Percentiles rank a stretch among this genome's conserved stretches.
These are phyloP conservation scores for Nasonia oneida DNA, from an alignment of 2,888 invertebrate genomes.

Conservation along the genomic window DNA sequence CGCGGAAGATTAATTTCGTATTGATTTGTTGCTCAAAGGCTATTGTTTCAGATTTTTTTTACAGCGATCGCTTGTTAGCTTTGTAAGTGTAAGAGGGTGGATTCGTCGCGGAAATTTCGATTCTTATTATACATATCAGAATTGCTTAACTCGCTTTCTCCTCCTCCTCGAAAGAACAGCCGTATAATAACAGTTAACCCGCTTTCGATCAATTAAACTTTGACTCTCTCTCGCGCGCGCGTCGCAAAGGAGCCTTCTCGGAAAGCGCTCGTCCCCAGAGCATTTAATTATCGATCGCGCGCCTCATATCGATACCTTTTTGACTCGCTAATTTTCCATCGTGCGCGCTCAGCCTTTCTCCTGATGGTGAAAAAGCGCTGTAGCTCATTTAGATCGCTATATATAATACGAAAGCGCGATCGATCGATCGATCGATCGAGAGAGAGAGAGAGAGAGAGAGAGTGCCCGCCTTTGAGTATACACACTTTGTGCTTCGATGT, in stretches of 20 bases:
- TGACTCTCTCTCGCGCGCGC: neutral
- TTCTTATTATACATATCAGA: no score
- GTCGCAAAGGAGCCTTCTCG: neutral
- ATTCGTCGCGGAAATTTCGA: no score
- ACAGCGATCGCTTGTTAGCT: neutral
- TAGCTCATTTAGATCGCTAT: neutral
- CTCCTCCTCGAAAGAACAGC: neutral
- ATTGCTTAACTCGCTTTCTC: neutral
- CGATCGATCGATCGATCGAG: no score
- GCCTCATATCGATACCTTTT: slow-evolving; percentile 42
- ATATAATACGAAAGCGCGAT: no score
- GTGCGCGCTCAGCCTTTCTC: neutral
- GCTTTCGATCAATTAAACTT: slow-evolving; percentile 40
- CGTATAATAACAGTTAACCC: slow-evolving; percentile 29
- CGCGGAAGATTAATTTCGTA: slow-evolving; percentile 11
- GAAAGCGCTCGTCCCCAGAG: slow-evolving; percentile 21
- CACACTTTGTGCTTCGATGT: neutral
- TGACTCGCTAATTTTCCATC: slow-evolving; percentile 59
- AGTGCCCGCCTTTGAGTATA: neutral
- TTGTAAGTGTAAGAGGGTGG: no score
- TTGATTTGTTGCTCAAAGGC: slow-evolving; percentile 1
- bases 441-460: neutral
- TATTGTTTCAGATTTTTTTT: neutral
- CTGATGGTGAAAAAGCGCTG: neutral
- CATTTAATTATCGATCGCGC: slow-evolving; percentile 36